Conservation (phyloP, 1,140 invertebrate genomes). For the Drosophila burlai region DNA sequence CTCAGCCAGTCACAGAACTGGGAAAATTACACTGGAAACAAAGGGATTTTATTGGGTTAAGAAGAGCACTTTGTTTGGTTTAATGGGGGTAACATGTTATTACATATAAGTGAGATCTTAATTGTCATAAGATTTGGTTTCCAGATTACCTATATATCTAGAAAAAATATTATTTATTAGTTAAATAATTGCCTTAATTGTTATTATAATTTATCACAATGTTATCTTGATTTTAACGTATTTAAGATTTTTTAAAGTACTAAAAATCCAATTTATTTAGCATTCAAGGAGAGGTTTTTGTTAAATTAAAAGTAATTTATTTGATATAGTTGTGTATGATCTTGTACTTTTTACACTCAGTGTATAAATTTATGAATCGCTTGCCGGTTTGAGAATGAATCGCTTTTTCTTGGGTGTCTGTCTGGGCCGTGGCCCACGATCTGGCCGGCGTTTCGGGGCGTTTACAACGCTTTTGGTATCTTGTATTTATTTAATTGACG, state of each 20-base stretch:
- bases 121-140: not conserved
- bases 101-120: not conserved
- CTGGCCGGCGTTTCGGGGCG: constrained; percentile 64
- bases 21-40: constrained; percentile 30
- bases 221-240: not conserved
- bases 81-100: not conserved
- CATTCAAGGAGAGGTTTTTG: not conserved
- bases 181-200: not conserved
- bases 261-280: not conserved
- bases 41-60: constrained; percentile 2
- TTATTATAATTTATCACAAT: not conserved
- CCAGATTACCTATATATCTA: not conserved
- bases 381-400: constrained; percentile 71
- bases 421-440: constrained; percentile 49
- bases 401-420: constrained; percentile 56
- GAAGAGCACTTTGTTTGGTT: not conserved
- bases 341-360: not conserved
- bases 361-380: constrained; percentile 71
- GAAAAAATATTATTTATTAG: not conserved
- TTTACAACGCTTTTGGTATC: constrained; percentile 82
- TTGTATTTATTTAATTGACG: constrained; percentile 83
- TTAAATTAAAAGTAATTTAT: not conserved
- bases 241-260: not conserved
- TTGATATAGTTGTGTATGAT: too few relatives aligned
- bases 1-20: constrained; percentile 27